Conservation (phyloP, 2,888 invertebrate genomes). For the Chymomyza procnemis region DNA sequence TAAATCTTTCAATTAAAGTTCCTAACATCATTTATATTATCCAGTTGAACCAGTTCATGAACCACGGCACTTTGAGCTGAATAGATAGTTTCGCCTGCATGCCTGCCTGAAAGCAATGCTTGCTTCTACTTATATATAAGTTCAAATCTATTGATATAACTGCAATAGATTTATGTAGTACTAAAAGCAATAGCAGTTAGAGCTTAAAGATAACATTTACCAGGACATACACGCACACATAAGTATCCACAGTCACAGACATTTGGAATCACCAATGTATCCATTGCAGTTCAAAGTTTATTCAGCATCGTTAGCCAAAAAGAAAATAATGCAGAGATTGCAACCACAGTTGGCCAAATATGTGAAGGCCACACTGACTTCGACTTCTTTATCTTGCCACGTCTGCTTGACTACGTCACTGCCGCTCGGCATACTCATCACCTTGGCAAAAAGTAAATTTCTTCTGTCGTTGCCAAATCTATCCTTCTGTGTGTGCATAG, state of each 20-base stretch:
- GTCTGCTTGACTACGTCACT: background rate
- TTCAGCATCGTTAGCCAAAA: slow-evolving; percentile 40
- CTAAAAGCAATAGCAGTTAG: slow-evolving; percentile 31
- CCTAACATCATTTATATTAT: no score
- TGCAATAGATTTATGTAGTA: slow-evolving; percentile 17
- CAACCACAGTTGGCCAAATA: slow-evolving; percentile 1
- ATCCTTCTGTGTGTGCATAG: slow-evolving; percentile 65
- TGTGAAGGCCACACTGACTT: background rate
- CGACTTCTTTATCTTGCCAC: background rate
- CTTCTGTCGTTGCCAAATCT: slow-evolving; percentile 44
- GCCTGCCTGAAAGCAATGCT: background rate
- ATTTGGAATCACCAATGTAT: slow-evolving; percentile 12
- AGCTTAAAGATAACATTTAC: slow-evolving; percentile 43
- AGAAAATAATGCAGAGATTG: slow-evolving; percentile 4
- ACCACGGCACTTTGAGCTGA: no score
- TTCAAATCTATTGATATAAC: slow-evolving; percentile 17
- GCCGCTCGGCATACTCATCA: background rate
- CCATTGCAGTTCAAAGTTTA: slow-evolving; percentile 50
- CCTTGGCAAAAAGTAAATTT: background rate
- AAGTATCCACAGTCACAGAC: background rate
- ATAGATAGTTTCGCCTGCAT: background rate
- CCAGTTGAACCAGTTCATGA: no score
- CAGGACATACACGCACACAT: slow-evolving; percentile 3
- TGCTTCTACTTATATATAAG: background rate
- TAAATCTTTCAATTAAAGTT: no score